Percentiles rank a stretch among this genome's conserved stretches.
Conservation (phyloP, 2,113 vertebrate species). For the Mionectes macconnelli region DNA sequence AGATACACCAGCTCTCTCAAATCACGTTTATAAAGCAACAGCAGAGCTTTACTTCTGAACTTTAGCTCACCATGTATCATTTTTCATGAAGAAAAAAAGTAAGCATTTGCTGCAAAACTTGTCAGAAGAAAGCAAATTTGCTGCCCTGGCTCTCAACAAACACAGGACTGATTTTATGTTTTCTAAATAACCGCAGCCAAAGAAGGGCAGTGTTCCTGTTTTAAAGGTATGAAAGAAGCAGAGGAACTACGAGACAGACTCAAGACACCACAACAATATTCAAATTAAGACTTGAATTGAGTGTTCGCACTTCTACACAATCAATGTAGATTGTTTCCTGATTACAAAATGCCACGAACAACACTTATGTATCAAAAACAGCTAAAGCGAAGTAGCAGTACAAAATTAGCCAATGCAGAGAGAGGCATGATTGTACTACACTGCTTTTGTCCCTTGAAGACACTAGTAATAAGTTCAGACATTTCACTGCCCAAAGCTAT, state of each 20-base stretch:
- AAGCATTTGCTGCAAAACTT: not conserved
- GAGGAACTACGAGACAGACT: not conserved
- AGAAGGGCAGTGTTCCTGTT: not conserved
- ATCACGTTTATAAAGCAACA: not conserved
- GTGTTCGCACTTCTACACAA: not conserved
- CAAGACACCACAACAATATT: not conserved
- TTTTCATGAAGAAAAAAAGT: not conserved
- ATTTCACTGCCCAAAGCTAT: not conserved
- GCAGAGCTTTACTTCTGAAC: not conserved
- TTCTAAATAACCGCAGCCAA: not conserved
- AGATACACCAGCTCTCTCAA: not conserved
- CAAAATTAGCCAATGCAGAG: not conserved
- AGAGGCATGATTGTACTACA: not conserved
- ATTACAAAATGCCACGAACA: accelerated
- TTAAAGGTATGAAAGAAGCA: not conserved
- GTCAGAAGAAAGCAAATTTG: not conserved
- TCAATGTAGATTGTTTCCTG: not conserved
- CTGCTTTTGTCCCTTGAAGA: not conserved
- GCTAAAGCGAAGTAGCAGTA: not conserved
- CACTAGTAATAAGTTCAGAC: not conserved
- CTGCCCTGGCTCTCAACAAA: not conserved
- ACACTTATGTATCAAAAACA: not conserved
- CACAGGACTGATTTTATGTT: not conserved
- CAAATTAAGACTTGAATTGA: not conserved
- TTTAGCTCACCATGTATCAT: not conserved